These are phyloP conservation scores for Drosophila bunnanda DNA, from an alignment of 2,888 invertebrate genomes.

Conservation along the genomic window DNA sequence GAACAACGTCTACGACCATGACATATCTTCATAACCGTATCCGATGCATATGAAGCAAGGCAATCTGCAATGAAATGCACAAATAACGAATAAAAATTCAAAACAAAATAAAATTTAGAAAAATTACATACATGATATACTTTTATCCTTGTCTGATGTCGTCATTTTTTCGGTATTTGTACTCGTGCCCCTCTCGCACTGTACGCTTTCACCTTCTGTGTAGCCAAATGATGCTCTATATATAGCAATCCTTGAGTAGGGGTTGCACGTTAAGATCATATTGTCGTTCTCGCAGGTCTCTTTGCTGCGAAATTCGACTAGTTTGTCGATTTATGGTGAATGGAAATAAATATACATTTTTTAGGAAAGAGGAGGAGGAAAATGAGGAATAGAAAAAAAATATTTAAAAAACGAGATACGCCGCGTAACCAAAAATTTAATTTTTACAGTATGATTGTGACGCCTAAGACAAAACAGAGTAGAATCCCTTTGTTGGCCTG, in stretches of 20 bases:
- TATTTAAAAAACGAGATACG: too few species aligned
- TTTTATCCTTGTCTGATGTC: constrained; percentile 66
- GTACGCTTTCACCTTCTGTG: constrained; percentile 93
- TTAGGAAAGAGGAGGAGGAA: too few species aligned
- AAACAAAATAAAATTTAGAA: neutral
- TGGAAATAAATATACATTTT: constrained; percentile 9
- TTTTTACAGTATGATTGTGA: too few species aligned
- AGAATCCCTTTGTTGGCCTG: too few species aligned
- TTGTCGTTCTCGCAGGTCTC: constrained; percentile 96
- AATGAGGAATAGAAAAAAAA: too few species aligned
- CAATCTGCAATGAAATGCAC: constrained; percentile 90
- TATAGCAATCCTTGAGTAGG: constrained; percentile 94
- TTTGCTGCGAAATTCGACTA: constrained; percentile 97
- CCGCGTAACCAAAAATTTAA: too few species aligned
- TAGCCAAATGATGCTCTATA: constrained; percentile 97
- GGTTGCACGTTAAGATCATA: constrained; percentile 94
- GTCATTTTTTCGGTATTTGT: constrained; percentile 82
- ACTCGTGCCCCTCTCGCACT: constrained; percentile 87
- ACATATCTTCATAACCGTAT: constrained; percentile 94
- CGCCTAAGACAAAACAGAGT: too few species aligned
- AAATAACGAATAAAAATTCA: neutral
- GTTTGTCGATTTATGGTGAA: constrained; percentile 67
- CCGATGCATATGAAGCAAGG: constrained; percentile 94
- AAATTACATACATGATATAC: constrained; percentile 75
- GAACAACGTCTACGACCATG: constrained; percentile 93